These are phyloP conservation scores for Drosophila sucinea DNA, from an alignment of 1,140 invertebrate species.

Conservation along the genomic window DNA sequence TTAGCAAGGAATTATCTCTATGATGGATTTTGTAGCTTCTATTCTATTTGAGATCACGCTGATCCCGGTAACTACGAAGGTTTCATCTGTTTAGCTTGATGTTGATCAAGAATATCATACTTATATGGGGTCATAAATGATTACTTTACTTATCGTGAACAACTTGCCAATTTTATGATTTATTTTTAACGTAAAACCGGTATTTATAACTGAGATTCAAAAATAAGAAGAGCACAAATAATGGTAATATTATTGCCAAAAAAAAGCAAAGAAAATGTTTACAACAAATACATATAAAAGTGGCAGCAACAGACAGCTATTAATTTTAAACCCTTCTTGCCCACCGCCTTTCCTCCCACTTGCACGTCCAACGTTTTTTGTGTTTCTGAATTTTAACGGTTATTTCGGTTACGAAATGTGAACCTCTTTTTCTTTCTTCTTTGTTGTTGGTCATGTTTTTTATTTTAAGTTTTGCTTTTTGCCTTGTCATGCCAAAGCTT, in stretches of 20 bases:
- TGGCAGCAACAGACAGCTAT: constrained; percentile 55
- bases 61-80: too few species aligned
- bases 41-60: too few species aligned
- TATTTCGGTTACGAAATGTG: constrained; percentile 75
- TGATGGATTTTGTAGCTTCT: too few species aligned
- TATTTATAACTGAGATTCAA: constrained; percentile 75
- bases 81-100: too few species aligned
- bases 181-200: constrained; percentile 62
- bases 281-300: constrained; percentile 42
- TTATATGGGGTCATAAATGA: not conserved
- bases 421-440: constrained; percentile 41
- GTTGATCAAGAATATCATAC: not conserved
- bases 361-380: constrained; percentile 28
- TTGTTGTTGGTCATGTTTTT: constrained; percentile 39
- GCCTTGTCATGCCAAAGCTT: constrained; percentile 57
- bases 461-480: constrained; percentile 43
- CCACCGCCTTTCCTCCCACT: constrained; percentile 1
- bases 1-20: too few species aligned
- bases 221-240: constrained; percentile 35
- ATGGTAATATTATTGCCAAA: constrained; percentile 74
- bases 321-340: constrained; percentile 46
- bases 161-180: constrained; percentile 33
- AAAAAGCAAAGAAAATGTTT: constrained; percentile 19
- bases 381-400: constrained; percentile 67
- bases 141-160: not conserved